A percentile compares a stretch with the other conserved stretches of the same genome.
Evolutionary conservation across 2,888 invertebrate genomes (phyloP).

Genomic region (Marronus borbonicus): DNA sequence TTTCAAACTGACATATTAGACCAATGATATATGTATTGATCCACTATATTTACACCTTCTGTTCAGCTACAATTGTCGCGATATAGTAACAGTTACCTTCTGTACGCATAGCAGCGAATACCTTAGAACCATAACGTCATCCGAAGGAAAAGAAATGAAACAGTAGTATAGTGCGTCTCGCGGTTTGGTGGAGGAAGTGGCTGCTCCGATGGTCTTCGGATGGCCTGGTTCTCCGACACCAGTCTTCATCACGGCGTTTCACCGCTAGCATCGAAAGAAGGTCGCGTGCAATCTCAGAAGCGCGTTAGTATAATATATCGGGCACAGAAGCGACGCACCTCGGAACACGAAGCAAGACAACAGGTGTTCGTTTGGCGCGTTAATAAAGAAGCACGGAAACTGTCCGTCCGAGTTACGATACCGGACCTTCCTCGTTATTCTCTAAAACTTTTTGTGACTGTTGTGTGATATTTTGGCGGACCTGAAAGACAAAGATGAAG

Average conservation of each 20-base stretch:
- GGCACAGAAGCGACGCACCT: neutral
- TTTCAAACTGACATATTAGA: no score
- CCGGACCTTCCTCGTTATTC: no score
- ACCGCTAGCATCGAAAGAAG: constrained; percentile 42
- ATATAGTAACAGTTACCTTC: no score
- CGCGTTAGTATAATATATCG: neutral
- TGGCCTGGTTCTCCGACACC: constrained; percentile 59
- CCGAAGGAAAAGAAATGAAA: constrained; percentile 38
- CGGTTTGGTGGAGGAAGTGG: constrained; percentile 29
- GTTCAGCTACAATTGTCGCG: no score
- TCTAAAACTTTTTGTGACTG: neutral
- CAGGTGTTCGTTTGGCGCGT: constrained; percentile 5
- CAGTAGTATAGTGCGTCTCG: constrained; percentile 51
- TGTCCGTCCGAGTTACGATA: no score
- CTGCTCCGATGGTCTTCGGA: constrained; percentile 55
- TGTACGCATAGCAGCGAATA: no score
- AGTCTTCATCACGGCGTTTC: constrained; percentile 54
- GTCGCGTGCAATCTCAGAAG: neutral
- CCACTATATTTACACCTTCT: neutral
- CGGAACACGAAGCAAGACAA: neutral
- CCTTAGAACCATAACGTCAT: constrained; percentile 6
- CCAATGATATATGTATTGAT: neutral
- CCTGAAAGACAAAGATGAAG: neutral
- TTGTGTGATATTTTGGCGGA: neutral
- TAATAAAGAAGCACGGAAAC: neutral